Conservation (phyloP, 2,888 invertebrate genomes). For the Lepas anatifera region DNA sequence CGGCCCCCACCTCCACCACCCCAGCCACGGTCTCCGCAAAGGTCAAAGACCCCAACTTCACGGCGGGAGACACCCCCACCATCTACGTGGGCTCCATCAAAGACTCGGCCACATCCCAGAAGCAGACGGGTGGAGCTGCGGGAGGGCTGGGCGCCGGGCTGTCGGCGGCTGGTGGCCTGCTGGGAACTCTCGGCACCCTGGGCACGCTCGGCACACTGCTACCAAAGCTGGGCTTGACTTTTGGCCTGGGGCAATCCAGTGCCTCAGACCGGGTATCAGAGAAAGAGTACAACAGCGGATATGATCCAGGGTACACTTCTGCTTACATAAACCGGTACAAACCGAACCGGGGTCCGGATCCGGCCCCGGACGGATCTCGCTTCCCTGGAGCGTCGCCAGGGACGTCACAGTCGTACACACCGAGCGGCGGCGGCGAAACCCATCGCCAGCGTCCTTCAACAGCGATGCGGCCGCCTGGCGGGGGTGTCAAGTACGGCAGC, state of each 20-base stretch:
- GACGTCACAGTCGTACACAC: not conserved
- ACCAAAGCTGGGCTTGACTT: not conserved
- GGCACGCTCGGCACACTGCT: slow-evolving; percentile 1
- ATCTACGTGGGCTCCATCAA: slow-evolving; percentile 39
- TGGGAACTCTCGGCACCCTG: slow-evolving; percentile 4
- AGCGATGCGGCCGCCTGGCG: not conserved
- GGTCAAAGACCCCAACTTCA: slow-evolving; percentile 31
- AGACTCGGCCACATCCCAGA: not conserved
- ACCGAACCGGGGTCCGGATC: not conserved
- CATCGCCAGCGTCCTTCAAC: not conserved
- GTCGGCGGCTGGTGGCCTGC: not conserved
- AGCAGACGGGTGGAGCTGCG: not conserved
- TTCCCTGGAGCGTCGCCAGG: not conserved
- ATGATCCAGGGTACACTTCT: too few relatives aligned
- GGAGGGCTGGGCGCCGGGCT: not conserved
- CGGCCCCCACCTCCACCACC: slow-evolving; percentile 17
- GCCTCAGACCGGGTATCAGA: not conserved
- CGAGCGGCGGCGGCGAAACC: too few relatives aligned
- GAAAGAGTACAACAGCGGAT: not conserved
- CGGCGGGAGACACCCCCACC: slow-evolving; percentile 47
- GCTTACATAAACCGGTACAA: too few relatives aligned
- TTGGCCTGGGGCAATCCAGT: not conserved
- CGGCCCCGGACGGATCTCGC: not conserved
- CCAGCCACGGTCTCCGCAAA: slow-evolving; percentile 14
- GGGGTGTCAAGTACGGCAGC: not conserved